Base-by-base conservation (phyloP, 2,113 vertebrate species). In the Bubalus kerabau region DNA sequence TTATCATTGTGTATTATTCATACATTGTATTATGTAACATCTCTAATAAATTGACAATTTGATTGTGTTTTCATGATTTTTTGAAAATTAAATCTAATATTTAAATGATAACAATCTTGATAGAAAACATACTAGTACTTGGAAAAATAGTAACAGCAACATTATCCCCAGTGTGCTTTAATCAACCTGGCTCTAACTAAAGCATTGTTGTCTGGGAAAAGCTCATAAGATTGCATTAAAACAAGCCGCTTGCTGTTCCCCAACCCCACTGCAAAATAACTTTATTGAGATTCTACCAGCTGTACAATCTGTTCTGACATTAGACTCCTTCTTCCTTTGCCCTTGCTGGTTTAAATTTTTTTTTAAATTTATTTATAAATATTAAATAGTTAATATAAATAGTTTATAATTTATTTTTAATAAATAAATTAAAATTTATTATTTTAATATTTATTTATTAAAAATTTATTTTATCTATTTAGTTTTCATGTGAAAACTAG, bases 31-130 rank as follows among this genome's bases (percentile, higher is more conserved):
- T 90, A 76, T 46, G 90, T 87, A 50, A 84, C 93, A 2, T 91
- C 46, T 15, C 12, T 95, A 86, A 62, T 91, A 78, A 91, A 60
- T 84, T 67, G 59, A 85, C 26, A 48, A 8, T 80, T 40, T 76
- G 21, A 21, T 84, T 40, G n/a, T 95, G 84, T 87, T 91, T 94
- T 96, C 59, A 46, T 96, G 24, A 14, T 40, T 97, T 74, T 97
- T 96, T 67, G 40, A 88, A 80, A 96, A 88, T 43, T 52, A 94
- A 52, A 9, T 28, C 14, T 67, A 28, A 91, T 43, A 80, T 92
- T 91, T 24, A 97, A 93, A 90, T 48, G 71, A 74, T 56, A 90
- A 92, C 57, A 64, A 40, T 6, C 21, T 71, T 74, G 62, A 40
- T 76, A 43, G 28, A 87, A 91, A 87, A 94, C 11, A 14, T 93